Evolutionary conservation across 2,113 vertebrate species (phyloP), one percentile per base, ranked within the genome.

Genomic region (Galemys pyrenaicus): DNA sequence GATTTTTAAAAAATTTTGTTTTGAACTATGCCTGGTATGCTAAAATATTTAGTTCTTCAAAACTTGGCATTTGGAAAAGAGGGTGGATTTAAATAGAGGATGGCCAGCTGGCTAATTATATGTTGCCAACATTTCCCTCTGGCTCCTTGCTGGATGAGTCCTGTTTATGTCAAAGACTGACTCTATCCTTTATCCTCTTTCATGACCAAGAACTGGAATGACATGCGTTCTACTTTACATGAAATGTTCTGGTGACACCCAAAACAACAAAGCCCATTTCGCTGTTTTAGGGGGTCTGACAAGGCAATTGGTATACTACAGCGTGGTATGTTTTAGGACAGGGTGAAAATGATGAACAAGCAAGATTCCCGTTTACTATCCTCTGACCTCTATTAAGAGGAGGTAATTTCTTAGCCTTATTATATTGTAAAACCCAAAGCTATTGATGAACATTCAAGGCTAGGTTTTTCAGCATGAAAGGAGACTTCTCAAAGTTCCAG

Each of bases 91-190:
- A 93, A 94, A 95, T 75, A 96, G 73, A 89, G 85, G 93, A 71
- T n/a, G 79, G 80, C 84, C 96, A 98, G 97, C 92, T 97, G 97
- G 81, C 87, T 97, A 93, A 96, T 78, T 96, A 94, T 60, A 79
- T 65, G 89, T 85, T 97, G 96, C 82, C 79, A 92, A 41, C 90
- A 92, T 93, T 67, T 89, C 86, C 79, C 83, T 91, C 70, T 91
- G 85, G 95, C 80, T 89, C 46, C 84, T 95, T 87, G 54, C 41
- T 78, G 67, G 84, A 37, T 85, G 81, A 90, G 73, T 87, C 71
- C 87, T 95, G 95, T 93, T 96, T 93, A 82, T 93, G 94, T 96
- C 97, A 96, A 97, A 97, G 96, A 51, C 92, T 77, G 32, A 87
- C 86, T 96, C 79, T 96, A 77, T 90, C 83, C 67, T 95, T 91